A percentile compares a stretch with the other conserved stretches of the same genome.
Evolutionary conservation across 2,113 vertebrate genomes (phyloP).

Genomic region (Marmota monax): DNA sequence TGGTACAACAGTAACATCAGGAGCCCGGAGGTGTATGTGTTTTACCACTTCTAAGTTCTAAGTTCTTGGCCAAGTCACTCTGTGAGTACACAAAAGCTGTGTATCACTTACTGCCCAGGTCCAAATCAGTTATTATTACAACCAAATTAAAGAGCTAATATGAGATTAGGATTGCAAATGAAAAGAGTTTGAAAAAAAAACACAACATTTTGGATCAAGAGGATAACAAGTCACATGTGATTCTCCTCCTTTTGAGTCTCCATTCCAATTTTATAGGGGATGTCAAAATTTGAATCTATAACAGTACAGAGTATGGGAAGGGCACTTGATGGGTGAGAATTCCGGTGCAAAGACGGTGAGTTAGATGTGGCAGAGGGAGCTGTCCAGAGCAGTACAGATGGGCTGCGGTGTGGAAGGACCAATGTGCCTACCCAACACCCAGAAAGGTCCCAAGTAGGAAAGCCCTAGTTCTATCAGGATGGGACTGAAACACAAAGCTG

Average conservation of each 20-base stretch:
- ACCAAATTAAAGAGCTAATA: not conserved
- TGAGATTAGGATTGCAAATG: not conserved
- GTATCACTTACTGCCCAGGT: not conserved
- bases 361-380: not conserved
- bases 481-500: not conserved
- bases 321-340: not conserved
- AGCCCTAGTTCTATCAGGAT: not conserved
- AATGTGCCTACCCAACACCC: too few species aligned
- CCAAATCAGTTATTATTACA: not conserved
- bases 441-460: not conserved
- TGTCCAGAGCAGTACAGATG: not conserved
- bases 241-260: not conserved
- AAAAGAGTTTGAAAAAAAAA: slow-evolving; percentile 3
- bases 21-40: not conserved
- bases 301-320: not conserved
- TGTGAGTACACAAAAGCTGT: not conserved
- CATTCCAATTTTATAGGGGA: not conserved
- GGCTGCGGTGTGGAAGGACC: not conserved
- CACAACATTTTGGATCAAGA: not conserved
- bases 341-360: not conserved
- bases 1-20: not conserved
- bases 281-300: not conserved
- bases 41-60: not conserved
- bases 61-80: not conserved
- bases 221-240: not conserved